A percentile compares a stretch with the other conserved stretches of the same genome.
Conservation (phyloP, 1,140 invertebrate genomes). For the Hyphantria cunea region DNA sequence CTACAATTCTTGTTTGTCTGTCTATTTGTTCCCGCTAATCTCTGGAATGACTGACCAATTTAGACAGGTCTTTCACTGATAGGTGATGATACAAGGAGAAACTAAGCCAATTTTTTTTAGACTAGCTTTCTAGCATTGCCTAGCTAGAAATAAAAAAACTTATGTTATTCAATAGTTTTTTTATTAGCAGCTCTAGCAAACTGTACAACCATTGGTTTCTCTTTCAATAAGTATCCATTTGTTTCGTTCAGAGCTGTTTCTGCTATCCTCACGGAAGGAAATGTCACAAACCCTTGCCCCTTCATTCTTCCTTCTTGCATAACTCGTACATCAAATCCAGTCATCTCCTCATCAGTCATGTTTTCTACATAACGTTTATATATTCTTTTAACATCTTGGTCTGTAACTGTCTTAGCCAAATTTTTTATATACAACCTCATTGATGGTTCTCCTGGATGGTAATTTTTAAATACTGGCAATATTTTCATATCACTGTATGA, state of each 20-base stretch:
- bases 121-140: too few species aligned
- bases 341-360: conserved; percentile 69
- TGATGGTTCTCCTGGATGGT: conserved; percentile 90
- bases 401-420: conserved; percentile 90
- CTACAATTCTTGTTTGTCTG: too few species aligned
- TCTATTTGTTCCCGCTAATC: too few species aligned
- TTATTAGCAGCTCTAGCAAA: conserved; percentile 87
- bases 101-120: too few species aligned
- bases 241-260: conserved; percentile 91
- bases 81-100: too few species aligned
- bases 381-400: conserved; percentile 90
- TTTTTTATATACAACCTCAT: conserved; percentile 96
- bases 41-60: too few species aligned
- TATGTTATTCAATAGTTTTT: conserved; percentile 68
- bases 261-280: conserved; percentile 86
- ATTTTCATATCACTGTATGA: conserved; percentile 89
- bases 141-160: too few species aligned
- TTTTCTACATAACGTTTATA: conserved; percentile 86
- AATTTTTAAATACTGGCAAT: conserved; percentile 93
- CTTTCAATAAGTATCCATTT: conserved; percentile 93
- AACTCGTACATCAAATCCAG: conserved; percentile 91
- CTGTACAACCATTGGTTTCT: conserved; percentile 95
- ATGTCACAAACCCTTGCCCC: conserved; percentile 96
- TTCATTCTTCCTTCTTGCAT: conserved; percentile 98
- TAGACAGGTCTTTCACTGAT: too few species aligned